Evolutionary conservation across 2,113 vertebrate species (phyloP).

Genomic region (Solea solea): DNA sequence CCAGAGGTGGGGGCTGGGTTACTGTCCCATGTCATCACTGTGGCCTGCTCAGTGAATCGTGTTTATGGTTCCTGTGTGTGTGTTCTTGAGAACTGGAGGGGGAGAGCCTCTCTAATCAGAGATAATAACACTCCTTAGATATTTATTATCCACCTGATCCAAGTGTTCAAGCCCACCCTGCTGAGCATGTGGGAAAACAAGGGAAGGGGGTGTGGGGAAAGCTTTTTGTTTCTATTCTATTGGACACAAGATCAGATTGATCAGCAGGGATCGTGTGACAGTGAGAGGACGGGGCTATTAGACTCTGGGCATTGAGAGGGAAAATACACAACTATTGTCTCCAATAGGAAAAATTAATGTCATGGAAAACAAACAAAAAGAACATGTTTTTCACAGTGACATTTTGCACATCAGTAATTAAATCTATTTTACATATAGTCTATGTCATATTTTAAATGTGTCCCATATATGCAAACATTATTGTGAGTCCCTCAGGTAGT

Average conservation of each 20-base stretch:
- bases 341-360: constrained; percentile 1
- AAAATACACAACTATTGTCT: constrained; percentile 19
- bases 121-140: constrained; percentile 43
- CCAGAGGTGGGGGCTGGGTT: constrained; percentile 55
- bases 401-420: too few species aligned
- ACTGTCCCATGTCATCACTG: constrained; percentile 25
- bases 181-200: constrained; percentile 18
- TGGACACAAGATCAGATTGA: constrained; percentile 40
- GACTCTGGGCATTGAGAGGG: constrained; percentile 12
- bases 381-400: too few species aligned
- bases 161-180: constrained; percentile 20
- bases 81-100: constrained; percentile 11
- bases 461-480: too few species aligned
- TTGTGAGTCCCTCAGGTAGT: too few species aligned
- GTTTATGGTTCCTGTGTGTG: constrained; percentile 33
- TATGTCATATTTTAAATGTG: too few species aligned
- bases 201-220: not conserved
- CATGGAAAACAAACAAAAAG: too few species aligned
- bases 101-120: constrained; percentile 36
- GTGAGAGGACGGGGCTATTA: constrained; percentile 20
- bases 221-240: constrained; percentile 46
- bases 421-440: too few species aligned
- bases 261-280: constrained; percentile 47
- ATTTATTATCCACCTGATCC: constrained; percentile 58
- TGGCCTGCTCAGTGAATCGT: constrained; percentile 34